Percentiles rank a stretch among this genome's conserved stretches.
These are phyloP conservation scores for Clamator glandarius DNA, from an alignment of 2,797 vertebrate species.

Conservation along the genomic window DNA sequence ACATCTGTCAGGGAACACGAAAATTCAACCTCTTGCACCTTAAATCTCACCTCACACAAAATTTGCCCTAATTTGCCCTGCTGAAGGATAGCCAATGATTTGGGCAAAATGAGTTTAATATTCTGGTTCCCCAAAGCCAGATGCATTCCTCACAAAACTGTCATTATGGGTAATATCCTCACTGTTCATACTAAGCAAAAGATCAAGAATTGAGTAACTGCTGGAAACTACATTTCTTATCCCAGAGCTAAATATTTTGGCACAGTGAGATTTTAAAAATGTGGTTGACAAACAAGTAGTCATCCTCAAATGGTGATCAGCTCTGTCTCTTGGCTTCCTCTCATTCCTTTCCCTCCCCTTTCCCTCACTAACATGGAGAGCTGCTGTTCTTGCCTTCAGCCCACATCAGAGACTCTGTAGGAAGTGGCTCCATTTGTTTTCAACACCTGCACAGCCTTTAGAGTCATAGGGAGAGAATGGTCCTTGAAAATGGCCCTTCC, in stretches of 20 bases:
- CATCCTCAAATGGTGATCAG: neutral
- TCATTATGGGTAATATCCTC: neutral
- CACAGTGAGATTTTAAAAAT: neutral
- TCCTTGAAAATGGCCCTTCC: neutral
- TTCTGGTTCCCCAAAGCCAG: neutral
- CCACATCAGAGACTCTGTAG: neutral
- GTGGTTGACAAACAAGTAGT: fast-evolving
- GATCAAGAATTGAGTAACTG: neutral
- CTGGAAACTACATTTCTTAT: neutral
- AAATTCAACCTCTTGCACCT: neutral
- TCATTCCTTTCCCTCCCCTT: neutral
- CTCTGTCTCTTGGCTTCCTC: neutral
- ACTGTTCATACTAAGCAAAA: neutral
- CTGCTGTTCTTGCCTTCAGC: neutral
- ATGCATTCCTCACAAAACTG: neutral
- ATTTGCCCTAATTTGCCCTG: neutral
- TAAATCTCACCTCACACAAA: neutral
- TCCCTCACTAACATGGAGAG: fast-evolving
- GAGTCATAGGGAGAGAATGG: neutral
- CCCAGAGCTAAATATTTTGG: neutral
- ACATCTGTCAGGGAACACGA: neutral
- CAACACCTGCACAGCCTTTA: neutral
- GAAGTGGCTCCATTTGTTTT: neutral
- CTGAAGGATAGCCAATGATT: too few species aligned
- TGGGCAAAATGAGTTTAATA: neutral